Conservation (phyloP, 2,888 invertebrate genomes). For the Spisula solida region DNA sequence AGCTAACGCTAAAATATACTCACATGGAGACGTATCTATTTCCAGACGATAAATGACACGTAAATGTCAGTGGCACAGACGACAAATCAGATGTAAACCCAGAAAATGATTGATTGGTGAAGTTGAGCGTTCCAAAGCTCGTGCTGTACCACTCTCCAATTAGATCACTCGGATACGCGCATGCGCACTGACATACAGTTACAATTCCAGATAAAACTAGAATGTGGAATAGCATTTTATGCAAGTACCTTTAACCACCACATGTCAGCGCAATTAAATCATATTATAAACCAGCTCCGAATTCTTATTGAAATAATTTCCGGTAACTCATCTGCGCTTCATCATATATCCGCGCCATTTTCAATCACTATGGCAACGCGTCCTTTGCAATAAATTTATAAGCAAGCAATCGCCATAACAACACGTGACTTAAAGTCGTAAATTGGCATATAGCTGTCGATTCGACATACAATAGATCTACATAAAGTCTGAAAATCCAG, state of each 20-base stretch:
- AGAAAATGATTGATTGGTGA: conserved; percentile 66
- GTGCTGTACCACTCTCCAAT: conserved; percentile 77
- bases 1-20: conserved; percentile 13
- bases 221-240: not conserved
- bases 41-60: conserved; percentile 63
- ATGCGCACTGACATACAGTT: conserved; percentile 46
- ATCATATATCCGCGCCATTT: not conserved
- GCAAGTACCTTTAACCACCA: too few species aligned
- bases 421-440: not conserved
- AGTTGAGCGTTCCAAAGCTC: conserved; percentile 73
- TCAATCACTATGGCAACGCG: not conserved
- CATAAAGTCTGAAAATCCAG: not conserved
- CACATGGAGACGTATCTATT: conserved; percentile 70
- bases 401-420: not conserved
- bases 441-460: not conserved
- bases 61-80: conserved; percentile 60
- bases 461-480: not conserved
- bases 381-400: not conserved
- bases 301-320: not conserved
- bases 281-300: not conserved
- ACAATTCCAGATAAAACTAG: conserved; percentile 8
- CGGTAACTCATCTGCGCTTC: not conserved
- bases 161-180: conserved; percentile 75
- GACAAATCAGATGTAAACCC: conserved; percentile 63
- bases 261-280: not conserved